Conservation (phyloP, 2,797 vertebrate genomes). For the Lithobates pipiens region DNA sequence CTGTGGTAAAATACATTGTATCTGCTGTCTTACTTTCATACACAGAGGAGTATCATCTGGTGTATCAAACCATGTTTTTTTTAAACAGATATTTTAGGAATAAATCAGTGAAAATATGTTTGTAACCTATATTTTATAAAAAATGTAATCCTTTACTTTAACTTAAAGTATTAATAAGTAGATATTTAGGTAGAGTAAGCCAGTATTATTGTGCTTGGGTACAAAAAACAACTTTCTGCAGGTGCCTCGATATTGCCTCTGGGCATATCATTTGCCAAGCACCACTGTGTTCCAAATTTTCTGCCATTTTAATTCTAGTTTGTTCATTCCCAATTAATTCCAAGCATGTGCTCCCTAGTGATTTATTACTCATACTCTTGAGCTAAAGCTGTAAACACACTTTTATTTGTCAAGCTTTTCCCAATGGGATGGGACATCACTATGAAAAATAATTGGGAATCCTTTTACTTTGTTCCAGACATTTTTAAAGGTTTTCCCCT, state of each 20-base stretch:
- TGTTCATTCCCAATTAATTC: slow-evolving; percentile 57
- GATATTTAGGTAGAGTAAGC: background rate
- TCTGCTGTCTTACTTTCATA: no score
- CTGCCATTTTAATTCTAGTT: slow-evolving; percentile 4
- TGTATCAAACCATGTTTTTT: no score
- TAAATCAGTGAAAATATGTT: background rate
- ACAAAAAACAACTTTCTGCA: background rate
- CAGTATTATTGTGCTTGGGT: background rate
- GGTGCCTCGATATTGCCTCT: background rate
- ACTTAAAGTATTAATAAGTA: background rate
- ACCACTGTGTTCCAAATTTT: background rate
- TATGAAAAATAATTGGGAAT: slow-evolving; percentile 69
- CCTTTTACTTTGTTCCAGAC: slow-evolving; percentile 65
- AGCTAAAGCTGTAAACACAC: slow-evolving; percentile 71
- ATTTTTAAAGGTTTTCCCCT: slow-evolving; percentile 70
- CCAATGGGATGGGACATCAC: slow-evolving; percentile 58
- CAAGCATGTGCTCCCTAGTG: slow-evolving; percentile 55
- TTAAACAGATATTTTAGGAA: no score
- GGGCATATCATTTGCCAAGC: slow-evolving; percentile 4
- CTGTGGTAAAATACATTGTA: no score
- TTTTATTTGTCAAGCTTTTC: slow-evolving; percentile 68
- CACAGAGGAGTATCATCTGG: no score
- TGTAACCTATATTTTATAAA: background rate
- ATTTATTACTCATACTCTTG: slow-evolving; percentile 69
- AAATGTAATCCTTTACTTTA: background rate